Conservation (phyloP, 1,140 invertebrate genomes). For the Drosophila burlai region DNA sequence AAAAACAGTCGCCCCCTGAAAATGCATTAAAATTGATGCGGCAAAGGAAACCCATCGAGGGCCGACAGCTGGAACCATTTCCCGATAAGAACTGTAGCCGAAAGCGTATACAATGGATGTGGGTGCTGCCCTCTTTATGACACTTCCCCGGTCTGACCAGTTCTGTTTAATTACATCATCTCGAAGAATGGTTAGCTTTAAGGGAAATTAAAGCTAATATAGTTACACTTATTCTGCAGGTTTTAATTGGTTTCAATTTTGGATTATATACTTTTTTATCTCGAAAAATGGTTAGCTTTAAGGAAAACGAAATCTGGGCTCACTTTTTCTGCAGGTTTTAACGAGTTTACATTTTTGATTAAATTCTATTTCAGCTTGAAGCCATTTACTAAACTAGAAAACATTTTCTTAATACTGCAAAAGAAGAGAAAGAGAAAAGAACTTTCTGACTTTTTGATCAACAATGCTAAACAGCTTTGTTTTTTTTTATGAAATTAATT, state of each 20-base stretch:
- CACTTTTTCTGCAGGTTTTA: no score
- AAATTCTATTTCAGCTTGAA: no score
- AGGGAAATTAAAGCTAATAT: no score
- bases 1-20: constrained; percentile 17
- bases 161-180: neutral
- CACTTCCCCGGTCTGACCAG: neutral
- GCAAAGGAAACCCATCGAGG: constrained; percentile 22
- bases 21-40: constrained; percentile 25
- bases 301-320: no score
- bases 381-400: no score
- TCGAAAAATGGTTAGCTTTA: neutral
- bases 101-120: constrained; percentile 11
- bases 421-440: no score
- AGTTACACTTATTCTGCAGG: neutral
- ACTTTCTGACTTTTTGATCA: no score
- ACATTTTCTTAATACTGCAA: no score
- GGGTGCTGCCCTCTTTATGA: constrained; percentile 5
- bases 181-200: neutral
- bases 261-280: neutral
- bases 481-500: no score
- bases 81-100: constrained; percentile 18
- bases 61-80: constrained; percentile 1
- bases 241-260: no score
- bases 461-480: no score
- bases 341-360: no score